These are phyloP conservation scores for Chlorospingus semifuscus DNA, from an alignment of 2,797 vertebrate genomes.

Conservation along the genomic window DNA sequence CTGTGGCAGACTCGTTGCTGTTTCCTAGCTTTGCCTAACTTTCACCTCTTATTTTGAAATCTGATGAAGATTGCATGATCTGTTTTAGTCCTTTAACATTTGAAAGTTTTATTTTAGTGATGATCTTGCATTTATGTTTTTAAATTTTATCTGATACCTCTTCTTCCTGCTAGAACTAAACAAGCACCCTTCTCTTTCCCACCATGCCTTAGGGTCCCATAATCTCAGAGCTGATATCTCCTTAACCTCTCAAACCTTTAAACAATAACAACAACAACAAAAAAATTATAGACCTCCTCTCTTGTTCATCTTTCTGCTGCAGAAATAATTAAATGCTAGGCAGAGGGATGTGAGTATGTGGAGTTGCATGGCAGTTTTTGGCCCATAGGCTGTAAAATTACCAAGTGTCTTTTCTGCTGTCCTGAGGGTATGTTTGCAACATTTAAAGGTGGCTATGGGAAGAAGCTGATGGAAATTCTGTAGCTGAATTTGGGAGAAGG, in stretches of 20 bases:
- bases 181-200: not conserved
- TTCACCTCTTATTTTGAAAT: not conserved
- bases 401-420: not conserved
- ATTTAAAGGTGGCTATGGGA: not conserved
- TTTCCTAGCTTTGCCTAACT: not conserved
- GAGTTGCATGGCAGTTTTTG: not conserved
- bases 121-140: not conserved
- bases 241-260: not conserved
- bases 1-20: not conserved
- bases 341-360: accelerated
- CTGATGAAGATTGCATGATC: not conserved
- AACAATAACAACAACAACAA: not conserved
- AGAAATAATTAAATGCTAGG: not conserved
- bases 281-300: not conserved
- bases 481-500: not conserved
- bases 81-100: not conserved
- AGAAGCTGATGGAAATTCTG: not conserved
- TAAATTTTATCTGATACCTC: not conserved
- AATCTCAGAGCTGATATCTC: not conserved
- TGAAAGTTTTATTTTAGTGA: not conserved
- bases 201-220: not conserved
- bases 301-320: not conserved
- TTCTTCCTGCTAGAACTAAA: not conserved
- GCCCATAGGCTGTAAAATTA: not conserved
- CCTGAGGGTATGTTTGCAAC: not conserved